Evolutionary conservation across 2,113 vertebrate genomes (phyloP).

Genomic region (Stegastes partitus): DNA sequence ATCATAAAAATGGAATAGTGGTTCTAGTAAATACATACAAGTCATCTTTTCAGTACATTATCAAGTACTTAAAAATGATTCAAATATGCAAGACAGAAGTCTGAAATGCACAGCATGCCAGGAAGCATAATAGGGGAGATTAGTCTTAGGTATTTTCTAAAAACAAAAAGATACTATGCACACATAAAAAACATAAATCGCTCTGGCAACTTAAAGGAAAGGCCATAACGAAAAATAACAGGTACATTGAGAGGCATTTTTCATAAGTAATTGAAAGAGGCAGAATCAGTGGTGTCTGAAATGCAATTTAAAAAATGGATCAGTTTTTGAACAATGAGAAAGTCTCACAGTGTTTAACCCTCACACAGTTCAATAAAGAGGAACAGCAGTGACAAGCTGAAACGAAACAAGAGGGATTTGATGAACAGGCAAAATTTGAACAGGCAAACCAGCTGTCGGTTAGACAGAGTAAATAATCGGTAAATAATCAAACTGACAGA

Average conservation of each 20-base stretch:
- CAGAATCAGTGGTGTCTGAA: background rate
- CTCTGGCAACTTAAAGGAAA: background rate
- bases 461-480: background rate
- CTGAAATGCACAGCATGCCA: no score
- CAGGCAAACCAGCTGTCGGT: background rate
- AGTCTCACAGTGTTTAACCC: background rate
- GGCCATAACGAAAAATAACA: background rate
- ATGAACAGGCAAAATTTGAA: conserved; percentile 1
- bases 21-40: background rate
- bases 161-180: no score
- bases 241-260: background rate
- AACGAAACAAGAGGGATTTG: background rate
- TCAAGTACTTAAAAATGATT: background rate
- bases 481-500: background rate
- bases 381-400: conserved; percentile 38
- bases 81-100: background rate
- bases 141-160: no score
- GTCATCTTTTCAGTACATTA: background rate
- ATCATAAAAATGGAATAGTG: background rate
- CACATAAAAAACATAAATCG: no score
- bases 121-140: no score
- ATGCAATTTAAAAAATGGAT: background rate
- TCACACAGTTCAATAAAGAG: conserved; percentile 13
- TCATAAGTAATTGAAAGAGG: background rate
- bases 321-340: background rate